These are phyloP conservation scores for Dendrocincla fuliginosa DNA, from an alignment of 2,797 vertebrate genomes.

Conservation along the genomic window DNA sequence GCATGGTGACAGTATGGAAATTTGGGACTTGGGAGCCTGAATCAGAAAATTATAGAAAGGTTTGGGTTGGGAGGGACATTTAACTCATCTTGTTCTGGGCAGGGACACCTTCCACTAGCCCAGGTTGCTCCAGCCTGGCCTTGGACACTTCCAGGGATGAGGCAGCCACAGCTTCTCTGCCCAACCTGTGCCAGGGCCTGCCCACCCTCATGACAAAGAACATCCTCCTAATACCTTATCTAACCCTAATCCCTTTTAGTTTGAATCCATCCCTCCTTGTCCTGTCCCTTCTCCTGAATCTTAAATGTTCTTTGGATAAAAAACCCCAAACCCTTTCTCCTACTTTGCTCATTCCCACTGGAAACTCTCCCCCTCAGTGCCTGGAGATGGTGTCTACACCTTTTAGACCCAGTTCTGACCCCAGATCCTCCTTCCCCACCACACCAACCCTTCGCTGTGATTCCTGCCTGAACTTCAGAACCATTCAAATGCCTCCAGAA, in stretches of 20 bases:
- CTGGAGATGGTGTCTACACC: background rate
- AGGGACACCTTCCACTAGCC: background rate
- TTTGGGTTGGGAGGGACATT: background rate
- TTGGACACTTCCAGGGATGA: background rate
- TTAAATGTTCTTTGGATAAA: background rate
- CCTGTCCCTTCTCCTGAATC: background rate
- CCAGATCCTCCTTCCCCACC: background rate
- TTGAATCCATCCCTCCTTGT: background rate
- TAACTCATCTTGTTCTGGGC: background rate
- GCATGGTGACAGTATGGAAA: background rate
- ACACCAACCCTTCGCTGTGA: background rate
- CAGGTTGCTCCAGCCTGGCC: background rate
- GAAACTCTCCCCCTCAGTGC: background rate
- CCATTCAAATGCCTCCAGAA: background rate
- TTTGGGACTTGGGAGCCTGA: background rate
- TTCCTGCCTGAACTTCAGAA: background rate
- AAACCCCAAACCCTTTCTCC: background rate
- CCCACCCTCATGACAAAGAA: background rate
- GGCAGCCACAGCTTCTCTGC: background rate
- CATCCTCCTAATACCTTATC: background rate
- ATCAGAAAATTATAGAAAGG: background rate
- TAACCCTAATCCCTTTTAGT: background rate
- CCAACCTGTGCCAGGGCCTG: background rate
- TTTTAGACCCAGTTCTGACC: background rate
- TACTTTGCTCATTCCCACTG: background rate